A percentile compares a stretch with the other conserved stretches of the same genome.
Conservation (phyloP, 2,797 vertebrate genomes). For the Agapornis canus region DNA sequence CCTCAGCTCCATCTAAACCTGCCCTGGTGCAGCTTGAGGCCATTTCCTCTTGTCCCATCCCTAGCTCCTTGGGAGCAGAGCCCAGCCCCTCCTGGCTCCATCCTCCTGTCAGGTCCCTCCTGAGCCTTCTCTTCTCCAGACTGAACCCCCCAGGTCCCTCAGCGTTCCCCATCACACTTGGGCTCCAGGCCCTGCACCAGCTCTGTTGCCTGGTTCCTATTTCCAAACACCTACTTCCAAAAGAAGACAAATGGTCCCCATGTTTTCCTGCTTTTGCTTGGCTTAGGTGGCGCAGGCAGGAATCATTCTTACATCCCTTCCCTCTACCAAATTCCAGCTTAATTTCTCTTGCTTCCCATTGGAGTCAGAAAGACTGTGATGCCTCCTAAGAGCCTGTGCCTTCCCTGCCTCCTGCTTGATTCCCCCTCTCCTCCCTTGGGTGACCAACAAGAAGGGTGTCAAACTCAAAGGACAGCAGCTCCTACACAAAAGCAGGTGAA, state of each 20-base stretch:
- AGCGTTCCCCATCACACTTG: neutral
- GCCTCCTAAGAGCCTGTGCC: neutral
- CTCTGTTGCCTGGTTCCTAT: neutral
- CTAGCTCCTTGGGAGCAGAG: too few relatives aligned
- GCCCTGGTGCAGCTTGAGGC: too few relatives aligned
- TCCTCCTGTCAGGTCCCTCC: neutral
- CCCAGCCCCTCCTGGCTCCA: too few relatives aligned
- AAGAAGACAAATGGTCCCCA: neutral
- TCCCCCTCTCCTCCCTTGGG: neutral
- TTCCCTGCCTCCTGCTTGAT: neutral
- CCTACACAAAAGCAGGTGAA: neutral
- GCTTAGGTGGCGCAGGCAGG: neutral
- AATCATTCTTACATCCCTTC: neutral
- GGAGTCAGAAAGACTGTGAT: neutral
- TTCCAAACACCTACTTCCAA: neutral
- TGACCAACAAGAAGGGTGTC: neutral
- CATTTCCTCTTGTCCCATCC: too few relatives aligned
- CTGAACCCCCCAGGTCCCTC: neutral
- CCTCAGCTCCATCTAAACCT: too few relatives aligned
- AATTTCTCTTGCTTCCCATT: neutral
- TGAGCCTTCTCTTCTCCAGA: neutral
- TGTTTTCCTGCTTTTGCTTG: neutral
- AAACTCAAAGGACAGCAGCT: neutral
- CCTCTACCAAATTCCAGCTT: neutral
- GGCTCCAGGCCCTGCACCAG: neutral